Base-by-base conservation (phyloP, 2,888 invertebrate genomes). In the Neelides folsomi region DNA sequence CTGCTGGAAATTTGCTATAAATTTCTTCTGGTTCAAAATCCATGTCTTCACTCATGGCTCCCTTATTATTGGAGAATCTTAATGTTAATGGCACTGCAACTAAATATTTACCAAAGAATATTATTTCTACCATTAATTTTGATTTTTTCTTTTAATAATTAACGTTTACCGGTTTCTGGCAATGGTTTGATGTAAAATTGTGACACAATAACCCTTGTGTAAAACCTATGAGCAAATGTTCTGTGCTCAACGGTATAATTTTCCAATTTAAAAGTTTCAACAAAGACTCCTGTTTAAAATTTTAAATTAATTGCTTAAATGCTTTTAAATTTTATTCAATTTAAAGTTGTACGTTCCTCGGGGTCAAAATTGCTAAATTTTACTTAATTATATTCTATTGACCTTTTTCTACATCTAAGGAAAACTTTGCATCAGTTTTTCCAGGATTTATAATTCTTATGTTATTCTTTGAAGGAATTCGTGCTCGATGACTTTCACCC, bases 401-500 rank as follows among this genome's bases (percentile, higher is more conserved):
- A 55, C 62, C 64, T 54, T 60, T 54, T 15, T 44, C 55, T 3
- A 59, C 60, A 48, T 64, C 57, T 27, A 64, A 49, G 1, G 53
- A 54, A 53, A 52, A 64, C 15, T 15, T 10, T 18, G 13, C n/a
- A 13, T 18, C 38, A 13, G n/a, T 9, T 18, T 36, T 39, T 1
- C 27, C 35, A 13, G 43, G 5, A 13, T 41, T 16, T 19, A 37
- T 47, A 16, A 62, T 18, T 5, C 57, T 51, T 20, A 64, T 56
- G 36, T 63, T 63, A 41, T 63, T 64, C 42, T 59, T 52, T 2
- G 62, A 60, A 1, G 60, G 64, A 44, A 65, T 63, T 38, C 62
- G 20, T 8, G 65, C 65, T 42, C 65, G 45, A 45, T 64, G 64
- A 44, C 55, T 58, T 43, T 64, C 59, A 9, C 66, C 66, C 15